Evolutionary conservation across 2,888 invertebrate species (phyloP).

Genomic region (Apamea epomidion): DNA sequence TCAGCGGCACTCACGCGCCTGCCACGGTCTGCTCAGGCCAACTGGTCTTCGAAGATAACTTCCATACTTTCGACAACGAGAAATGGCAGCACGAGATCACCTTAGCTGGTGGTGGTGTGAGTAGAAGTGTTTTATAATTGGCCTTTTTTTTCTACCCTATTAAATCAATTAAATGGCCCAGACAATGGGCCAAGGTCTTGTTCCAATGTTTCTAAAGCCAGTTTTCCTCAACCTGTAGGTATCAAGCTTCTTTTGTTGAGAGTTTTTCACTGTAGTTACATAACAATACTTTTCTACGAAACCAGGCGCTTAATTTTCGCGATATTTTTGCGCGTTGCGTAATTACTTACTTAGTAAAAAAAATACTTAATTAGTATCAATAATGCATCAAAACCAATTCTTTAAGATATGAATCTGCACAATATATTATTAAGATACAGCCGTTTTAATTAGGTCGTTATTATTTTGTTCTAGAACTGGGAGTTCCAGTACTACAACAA

Average conservation of each 20-base stretch:
- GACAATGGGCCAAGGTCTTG: background rate
- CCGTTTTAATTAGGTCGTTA: background rate
- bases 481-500: conserved; percentile 93
- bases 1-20: conserved; percentile 88
- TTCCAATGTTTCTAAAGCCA: too few species aligned
- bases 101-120: conserved; percentile 91
- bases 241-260: background rate
- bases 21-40: conserved; percentile 88
- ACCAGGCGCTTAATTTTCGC: background rate
- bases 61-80: conserved; percentile 90
- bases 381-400: background rate
- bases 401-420: background rate
- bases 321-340: background rate
- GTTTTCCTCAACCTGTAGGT: too few species aligned
- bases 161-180: background rate
- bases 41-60: conserved; percentile 92
- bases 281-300: background rate
- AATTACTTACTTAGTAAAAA: background rate
- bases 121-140: conserved; percentile 67
- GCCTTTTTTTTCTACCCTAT: background rate
- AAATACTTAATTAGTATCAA: background rate
- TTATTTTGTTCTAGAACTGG: conserved; percentile 89
- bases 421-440: background rate
- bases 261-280: background rate
- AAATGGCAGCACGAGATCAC: conserved; percentile 93